A percentile compares a stretch with the other conserved stretches of the same genome.
Evolutionary conservation across 2,888 invertebrate genomes (phyloP).

Genomic region (Helleia helle): DNA sequence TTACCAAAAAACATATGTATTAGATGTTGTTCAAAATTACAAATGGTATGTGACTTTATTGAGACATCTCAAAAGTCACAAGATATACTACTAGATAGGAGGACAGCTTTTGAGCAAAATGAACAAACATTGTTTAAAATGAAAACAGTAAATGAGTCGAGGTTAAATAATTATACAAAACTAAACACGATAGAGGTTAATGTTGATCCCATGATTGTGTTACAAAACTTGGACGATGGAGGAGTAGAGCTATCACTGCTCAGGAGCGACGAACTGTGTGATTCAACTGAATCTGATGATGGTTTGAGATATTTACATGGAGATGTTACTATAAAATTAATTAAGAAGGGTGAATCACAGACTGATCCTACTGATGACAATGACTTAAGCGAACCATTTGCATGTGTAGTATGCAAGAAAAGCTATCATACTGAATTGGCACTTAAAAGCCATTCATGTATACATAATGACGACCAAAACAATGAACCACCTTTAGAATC

Average conservation of each 20-base stretch:
- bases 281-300: conserved; percentile 30
- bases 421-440: conserved; percentile 73
- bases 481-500: conserved; percentile 31
- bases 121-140: conserved; percentile 16
- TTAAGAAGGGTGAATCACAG: conserved; percentile 31
- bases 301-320: conserved; percentile 34
- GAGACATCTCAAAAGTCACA: conserved; percentile 78
- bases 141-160: conserved; percentile 25
- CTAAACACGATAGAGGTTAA: conserved; percentile 78
- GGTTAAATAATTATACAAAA: conserved; percentile 32
- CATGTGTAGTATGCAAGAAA: conserved; percentile 70
- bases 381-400: conserved; percentile 52
- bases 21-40: conserved; percentile 76
- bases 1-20: conserved; percentile 80
- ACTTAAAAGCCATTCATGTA: conserved; percentile 76
- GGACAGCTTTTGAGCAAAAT: conserved; percentile 37
- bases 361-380: conserved; percentile 20
- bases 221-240: conserved; percentile 75
- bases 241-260: conserved; percentile 32
- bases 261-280: conserved; percentile 22
- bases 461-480: conserved; percentile 50
- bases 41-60: conserved; percentile 79
- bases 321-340: conserved; percentile 44
- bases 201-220: conserved; percentile 80
- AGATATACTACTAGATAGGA: conserved; percentile 63